Evolutionary conservation across 2,113 vertebrate genomes (phyloP).

Genomic region (Zingel zingel): DNA sequence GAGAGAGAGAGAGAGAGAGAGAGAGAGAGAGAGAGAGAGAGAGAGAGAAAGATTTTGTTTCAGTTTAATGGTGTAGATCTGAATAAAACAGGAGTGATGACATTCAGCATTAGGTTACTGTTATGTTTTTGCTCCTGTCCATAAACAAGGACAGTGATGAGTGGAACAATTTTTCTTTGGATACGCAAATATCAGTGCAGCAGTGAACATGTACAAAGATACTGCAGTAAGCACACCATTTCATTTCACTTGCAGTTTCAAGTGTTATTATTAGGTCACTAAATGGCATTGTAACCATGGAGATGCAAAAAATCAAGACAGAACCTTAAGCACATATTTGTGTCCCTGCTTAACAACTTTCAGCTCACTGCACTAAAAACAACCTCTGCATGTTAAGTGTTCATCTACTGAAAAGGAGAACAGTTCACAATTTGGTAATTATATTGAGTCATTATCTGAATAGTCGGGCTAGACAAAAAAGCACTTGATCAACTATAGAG

Average conservation of each 20-base stretch:
- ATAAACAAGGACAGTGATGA: neutral
- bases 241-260: neutral
- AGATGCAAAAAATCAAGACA: neutral
- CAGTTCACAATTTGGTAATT: neutral
- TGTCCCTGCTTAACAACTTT: slow-evolving; percentile 4
- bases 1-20: no score
- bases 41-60: neutral
- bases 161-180: neutral
- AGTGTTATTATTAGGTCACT: neutral
- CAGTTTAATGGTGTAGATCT: neutral
- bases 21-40: no score
- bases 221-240: neutral
- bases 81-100: neutral
- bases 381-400: neutral
- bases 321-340: slow-evolving; percentile 1
- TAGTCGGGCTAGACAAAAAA: slow-evolving; percentile 8
- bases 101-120: neutral
- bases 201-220: neutral
- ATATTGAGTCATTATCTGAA: slow-evolving; percentile 8
- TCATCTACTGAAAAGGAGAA: slow-evolving; percentile 6
- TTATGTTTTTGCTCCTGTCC: neutral
- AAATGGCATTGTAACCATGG: slow-evolving; percentile 1
- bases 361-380: neutral
- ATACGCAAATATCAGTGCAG: neutral
- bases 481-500: neutral